Base-by-base conservation (phyloP, 2,888 invertebrate species). In the Synanthedon formicaeformis region DNA sequence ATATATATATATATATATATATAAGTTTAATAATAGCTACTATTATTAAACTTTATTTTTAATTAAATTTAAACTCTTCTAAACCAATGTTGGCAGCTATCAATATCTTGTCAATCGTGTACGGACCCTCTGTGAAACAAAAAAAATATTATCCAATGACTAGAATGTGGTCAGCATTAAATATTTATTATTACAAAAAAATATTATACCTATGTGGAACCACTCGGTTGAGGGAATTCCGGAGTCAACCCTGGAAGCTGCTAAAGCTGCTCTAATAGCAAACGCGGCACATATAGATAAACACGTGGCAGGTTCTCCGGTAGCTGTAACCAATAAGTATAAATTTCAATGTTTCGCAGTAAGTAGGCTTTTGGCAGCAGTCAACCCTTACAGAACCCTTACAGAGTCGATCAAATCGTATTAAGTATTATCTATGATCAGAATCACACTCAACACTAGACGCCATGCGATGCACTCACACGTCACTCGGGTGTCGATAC, bases 251-350 rank as follows among this genome's bases (percentile, higher is more conserved):
- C 55, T 52, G 12, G 52, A 52, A 16, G 53, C 27, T 4, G 53
- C 51, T 11, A 55, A 51, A 6, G 52, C 55, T 45, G 52, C 55
- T 11, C 55, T 41, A 5, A 55, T 49, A 5, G 55, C 55, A 27
- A 55, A 55, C 12, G 52, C 51, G 5, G 71, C 61, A 4, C 60
- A 54, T 18, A 65, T 55, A 2, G 66, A 51, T 48, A 74, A 51
- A 54, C 68, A 68, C 4, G 67, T 52, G 4, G 75, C 67, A 41
- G 75, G 74, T 61, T 75, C 75, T 27, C 61, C 67, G 41, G 62
- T 63, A 53, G 70, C 72, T 73, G 13, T 34, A 50, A 27, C 12
- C 12, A 34, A 13, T 6, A 45, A 45, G 45, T 14, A 45, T 13
- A 8, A 45, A 45, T 10, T 10, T 34, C 34, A 8, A 10, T 34